Conservation (phyloP, 2,888 invertebrate genomes). For the Macaria liturata region DNA sequence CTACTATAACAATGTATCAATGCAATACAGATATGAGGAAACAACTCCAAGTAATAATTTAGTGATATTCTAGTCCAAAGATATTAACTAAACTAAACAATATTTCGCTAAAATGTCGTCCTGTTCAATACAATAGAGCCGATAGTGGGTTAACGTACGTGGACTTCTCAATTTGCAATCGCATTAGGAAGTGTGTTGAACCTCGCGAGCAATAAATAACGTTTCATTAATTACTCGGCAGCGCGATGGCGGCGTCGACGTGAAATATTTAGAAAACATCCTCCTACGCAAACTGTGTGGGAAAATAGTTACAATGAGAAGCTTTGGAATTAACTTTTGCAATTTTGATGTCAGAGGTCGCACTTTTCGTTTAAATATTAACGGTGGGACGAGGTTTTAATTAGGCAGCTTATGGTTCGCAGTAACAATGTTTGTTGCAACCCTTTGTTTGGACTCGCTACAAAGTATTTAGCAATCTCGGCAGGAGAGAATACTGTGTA, state of each 20-base stretch:
- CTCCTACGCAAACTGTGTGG: slow-evolving; percentile 57
- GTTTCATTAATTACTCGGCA: slow-evolving; percentile 58
- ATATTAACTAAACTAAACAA: too few relatives aligned
- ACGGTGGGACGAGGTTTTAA: slow-evolving; percentile 20
- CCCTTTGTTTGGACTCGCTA: slow-evolving; percentile 8
- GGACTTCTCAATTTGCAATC: slow-evolving; percentile 26
- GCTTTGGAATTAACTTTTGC: slow-evolving; percentile 47
- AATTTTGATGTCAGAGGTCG: slow-evolving; percentile 44
- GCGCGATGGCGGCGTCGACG: slow-evolving; percentile 44
- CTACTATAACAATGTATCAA: too few relatives aligned
- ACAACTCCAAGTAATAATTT: too few relatives aligned
- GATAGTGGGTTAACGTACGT: slow-evolving; percentile 15
- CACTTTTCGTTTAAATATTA: slow-evolving; percentile 28
- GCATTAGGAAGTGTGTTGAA: slow-evolving; percentile 31
- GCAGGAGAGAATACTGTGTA: slow-evolving; percentile 6
- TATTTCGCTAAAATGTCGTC: too few relatives aligned
- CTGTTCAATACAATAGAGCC: too few relatives aligned
- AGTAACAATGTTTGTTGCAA: slow-evolving; percentile 17
- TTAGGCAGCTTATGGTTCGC: slow-evolving; percentile 14
- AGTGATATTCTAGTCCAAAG: too few relatives aligned
- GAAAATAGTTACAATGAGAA: slow-evolving; percentile 45
- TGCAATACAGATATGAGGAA: too few relatives aligned
- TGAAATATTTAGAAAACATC: slow-evolving; percentile 62
- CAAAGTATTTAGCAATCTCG: slow-evolving; percentile 10
- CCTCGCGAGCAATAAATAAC: slow-evolving; percentile 47